Evolutionary conservation across 2,888 invertebrate genomes (phyloP), one percentile per base, ranked within the genome.

Genomic region (Furcula furcula): DNA sequence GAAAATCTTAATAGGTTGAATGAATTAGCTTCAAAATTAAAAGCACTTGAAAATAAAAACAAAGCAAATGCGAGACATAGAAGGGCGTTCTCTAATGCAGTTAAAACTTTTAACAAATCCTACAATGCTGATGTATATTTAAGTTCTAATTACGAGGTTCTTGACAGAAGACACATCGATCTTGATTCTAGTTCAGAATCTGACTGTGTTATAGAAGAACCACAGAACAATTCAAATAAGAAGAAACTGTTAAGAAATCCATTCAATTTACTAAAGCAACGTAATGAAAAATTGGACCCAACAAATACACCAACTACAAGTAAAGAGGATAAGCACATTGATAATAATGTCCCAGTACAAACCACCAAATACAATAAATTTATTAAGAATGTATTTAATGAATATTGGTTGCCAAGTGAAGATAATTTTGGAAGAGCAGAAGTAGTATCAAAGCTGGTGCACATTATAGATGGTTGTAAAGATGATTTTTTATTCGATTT

Each of bases 401-500:
- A 66, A 34, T 44, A 50, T 23, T 86, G 87, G 84, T 40, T 84
- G 14, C 82, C 85, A 1, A 36, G 48, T 12, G 60, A 62, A 30
- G 44, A 71, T 14, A 80, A 85, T 44, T 87, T 87, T 31, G 87
- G 84, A 0, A 72, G 65, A 53, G 66, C 80, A 1, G 79, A 77
- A 59, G 42, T 80, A 3, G 48, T 69, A 10, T 40, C 56, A 6
- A 63, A 56, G 28, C 40, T 47, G 11, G 26, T 39, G 13, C 50
- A 60, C 7, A 36, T 69, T 1, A 40, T 60, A 12, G 65, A 78
- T 31, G 38, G 52, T 1, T 61, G 55, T 21, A 72, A 69, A 40
- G 71, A 74, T 12, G 66, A 76, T 30, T 70, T 67, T 30, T 30
- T 86, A 1, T 76, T 62, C 12, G 75, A 81, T 9, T 79, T 71